Conservation (phyloP, 2,113 vertebrate species). For the Gobiocypris rarus region DNA sequence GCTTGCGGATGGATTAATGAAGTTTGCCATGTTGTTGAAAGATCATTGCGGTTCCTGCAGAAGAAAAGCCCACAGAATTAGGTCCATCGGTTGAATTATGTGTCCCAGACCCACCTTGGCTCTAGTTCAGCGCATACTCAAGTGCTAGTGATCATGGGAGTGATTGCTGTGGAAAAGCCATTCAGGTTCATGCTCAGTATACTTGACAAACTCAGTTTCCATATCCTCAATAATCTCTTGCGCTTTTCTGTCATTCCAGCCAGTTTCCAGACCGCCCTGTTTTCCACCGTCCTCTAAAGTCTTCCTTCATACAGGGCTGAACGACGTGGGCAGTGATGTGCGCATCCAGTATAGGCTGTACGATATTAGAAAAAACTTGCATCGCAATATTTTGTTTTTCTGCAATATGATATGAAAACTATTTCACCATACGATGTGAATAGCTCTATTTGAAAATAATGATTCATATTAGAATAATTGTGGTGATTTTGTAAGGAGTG, state of each 20-base stretch:
- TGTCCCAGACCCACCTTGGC: constrained; percentile 15
- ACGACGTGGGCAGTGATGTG: too few species aligned
- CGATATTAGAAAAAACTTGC: too few species aligned
- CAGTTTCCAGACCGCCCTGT: neutral
- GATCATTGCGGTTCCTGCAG: constrained; percentile 10
- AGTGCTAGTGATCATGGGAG: constrained; percentile 25
- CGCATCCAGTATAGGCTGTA: too few species aligned
- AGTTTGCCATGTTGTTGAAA: constrained; percentile 37
- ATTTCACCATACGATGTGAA: too few species aligned
- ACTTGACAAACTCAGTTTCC: constrained; percentile 26
- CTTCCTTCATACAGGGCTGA: constrained; percentile 10
- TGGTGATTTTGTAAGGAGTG: too few species aligned
- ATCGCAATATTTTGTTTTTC: too few species aligned
- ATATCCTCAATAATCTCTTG: constrained; percentile 1
- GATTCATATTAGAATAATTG: too few species aligned
- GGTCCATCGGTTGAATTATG: constrained; percentile 16
- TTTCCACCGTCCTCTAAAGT: neutral
- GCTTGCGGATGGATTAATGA: constrained; percentile 26
- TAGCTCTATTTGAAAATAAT: too few species aligned
- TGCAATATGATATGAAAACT: too few species aligned
- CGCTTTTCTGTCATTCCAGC: neutral
- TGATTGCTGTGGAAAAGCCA: constrained; percentile 30
- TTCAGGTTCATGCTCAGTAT: neutral
- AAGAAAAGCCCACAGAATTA: constrained; percentile 23
- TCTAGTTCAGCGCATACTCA: constrained; percentile 1